These are phyloP conservation scores for Drosophila mimica DNA, from an alignment of 2,888 invertebrate genomes.

Conservation along the genomic window DNA sequence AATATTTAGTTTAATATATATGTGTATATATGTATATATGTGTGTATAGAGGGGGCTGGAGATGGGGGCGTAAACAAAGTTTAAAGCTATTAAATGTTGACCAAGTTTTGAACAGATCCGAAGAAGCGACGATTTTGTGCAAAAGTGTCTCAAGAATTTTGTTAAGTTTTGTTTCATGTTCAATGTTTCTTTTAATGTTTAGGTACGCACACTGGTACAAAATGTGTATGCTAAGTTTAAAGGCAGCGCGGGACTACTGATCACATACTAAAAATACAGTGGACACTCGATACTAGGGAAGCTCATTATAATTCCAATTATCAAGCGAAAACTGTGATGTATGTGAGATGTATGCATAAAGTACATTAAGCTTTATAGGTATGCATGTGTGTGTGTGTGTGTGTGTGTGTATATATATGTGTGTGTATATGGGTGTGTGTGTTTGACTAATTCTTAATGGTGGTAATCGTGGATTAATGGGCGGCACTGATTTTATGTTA, in stretches of 20 bases:
- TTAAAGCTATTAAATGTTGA: conserved; percentile 46
- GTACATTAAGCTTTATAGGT: conserved; percentile 51
- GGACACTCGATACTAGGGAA: not conserved
- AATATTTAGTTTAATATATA: conserved; percentile 15
- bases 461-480: conserved; percentile 80
- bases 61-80: conserved; percentile 36
- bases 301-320: not conserved
- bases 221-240: conserved; percentile 70
- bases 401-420: conserved; percentile 10
- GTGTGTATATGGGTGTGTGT: conserved; percentile 35
- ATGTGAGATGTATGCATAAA: conserved; percentile 41
- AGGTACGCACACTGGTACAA: conserved; percentile 77
- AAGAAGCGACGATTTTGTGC: conserved; percentile 62
- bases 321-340: not conserved
- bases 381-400: conserved; percentile 19
- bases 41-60: not conserved
- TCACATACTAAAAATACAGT: conserved; percentile 49
- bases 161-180: not conserved
- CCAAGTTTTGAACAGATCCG: conserved; percentile 43
- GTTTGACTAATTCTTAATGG: conserved; percentile 72
- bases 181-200: conserved; percentile 51
- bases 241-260: conserved; percentile 63
- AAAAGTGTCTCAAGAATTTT: conserved; percentile 45
- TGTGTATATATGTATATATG: conserved; percentile 11
- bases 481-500: conserved; percentile 79